These are phyloP conservation scores for Pantherophis alleghaniensis DNA, from an alignment of 2,797 vertebrate genomes.

Conservation along the genomic window DNA sequence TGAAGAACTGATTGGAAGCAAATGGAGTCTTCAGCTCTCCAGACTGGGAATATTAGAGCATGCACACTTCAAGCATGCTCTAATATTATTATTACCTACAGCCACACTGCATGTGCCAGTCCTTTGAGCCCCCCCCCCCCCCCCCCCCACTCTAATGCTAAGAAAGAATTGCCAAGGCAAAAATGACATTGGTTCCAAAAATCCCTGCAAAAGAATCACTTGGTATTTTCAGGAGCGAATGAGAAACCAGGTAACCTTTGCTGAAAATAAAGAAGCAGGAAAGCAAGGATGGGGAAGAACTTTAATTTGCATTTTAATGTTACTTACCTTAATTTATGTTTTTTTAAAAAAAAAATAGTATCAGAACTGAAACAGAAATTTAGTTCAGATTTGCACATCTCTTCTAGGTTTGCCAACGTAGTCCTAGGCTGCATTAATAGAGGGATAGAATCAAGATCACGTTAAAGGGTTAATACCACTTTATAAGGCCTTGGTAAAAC, in stretches of 20 bases:
- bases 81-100: slow-evolving; percentile 2
- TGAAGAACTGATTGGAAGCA: slow-evolving; percentile 7
- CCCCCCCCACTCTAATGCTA: slow-evolving; percentile 22
- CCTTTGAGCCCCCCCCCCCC: slow-evolving; percentile 26
- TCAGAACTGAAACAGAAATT: not conserved
- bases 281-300: not conserved
- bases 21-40: not conserved
- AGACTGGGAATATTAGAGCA: not conserved
- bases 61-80: slow-evolving; percentile 18
- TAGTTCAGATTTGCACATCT: not conserved
- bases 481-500: not conserved
- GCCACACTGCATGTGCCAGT: slow-evolving; percentile 18
- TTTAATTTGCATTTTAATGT: not conserved
- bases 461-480: not conserved
- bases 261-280: not conserved
- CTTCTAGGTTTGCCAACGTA: not conserved
- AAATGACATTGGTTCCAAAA: not conserved
- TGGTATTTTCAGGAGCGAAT: not conserved
- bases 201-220: not conserved
- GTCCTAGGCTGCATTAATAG: not conserved
- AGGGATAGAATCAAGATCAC: not conserved
- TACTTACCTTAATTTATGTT: not conserved
- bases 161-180: slow-evolving; percentile 28
- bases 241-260: not conserved
- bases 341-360: not conserved